Base-by-base conservation (phyloP, 2,797 vertebrate species). In the Sebastes matsubarae region DNA sequence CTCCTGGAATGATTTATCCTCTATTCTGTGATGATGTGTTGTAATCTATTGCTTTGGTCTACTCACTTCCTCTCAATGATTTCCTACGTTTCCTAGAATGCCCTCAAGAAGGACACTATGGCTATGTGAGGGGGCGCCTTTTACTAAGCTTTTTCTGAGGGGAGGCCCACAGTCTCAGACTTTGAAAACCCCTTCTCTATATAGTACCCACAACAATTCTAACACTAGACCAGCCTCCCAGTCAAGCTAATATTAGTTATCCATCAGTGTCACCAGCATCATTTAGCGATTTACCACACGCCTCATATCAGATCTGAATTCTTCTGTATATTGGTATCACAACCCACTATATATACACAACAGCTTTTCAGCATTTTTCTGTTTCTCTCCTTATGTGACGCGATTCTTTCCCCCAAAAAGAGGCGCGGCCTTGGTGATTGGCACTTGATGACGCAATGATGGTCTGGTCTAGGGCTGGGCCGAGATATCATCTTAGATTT, bases 1-100 rank as follows among this genome's bases (percentile, higher is more conserved):
- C 84, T 77, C 63, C 69, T 74, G 27, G 36, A 70, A 69, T 12
- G 68, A 68, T 72, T 59, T 20, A 29, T 61, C 25, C 20, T 72
- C 50, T 74, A 67, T 73, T 55, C 68, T 61, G 14, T 16, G 24
- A 75, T 22, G 74, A 73, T 71, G n/a, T 59, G 25, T 16, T 57
- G 8, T 69, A 46, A 68, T 75, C 54, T 61, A 13, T 27, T 29
- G 36, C 38, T 61, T 55, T 75, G 32, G 9, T 72, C 8, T 24
- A 12, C 8, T 34, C 25, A 36, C 18, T 34, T 46, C 52, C 25
- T 64, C n/a, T 20, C 13, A 59, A 27, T 34, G 13, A 24, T 57
- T 69, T 60, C 16, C 4, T 32, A 27, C 25, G 20, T 29, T 71
- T 73, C 58, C 18, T 54, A 61, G 32, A 65, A 65, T 60, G 14